Conservation (phyloP, 2,888 invertebrate species). For the Parthenolecanium corni region DNA sequence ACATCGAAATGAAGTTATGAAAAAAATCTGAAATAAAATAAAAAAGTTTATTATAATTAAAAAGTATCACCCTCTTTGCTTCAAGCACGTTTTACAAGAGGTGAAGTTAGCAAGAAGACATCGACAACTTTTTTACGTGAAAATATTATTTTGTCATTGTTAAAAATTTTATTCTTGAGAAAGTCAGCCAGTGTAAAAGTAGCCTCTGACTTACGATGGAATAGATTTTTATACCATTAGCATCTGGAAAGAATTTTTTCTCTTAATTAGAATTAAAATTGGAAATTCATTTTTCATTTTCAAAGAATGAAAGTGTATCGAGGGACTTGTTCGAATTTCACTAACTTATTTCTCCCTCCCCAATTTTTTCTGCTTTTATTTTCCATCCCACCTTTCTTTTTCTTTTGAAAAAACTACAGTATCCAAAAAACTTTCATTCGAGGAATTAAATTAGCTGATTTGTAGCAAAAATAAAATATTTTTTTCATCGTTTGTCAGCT, state of each 20-base stretch:
- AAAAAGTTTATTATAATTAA: too few species aligned
- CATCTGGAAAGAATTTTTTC: slow-evolving; percentile 6
- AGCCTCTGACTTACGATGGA: slow-evolving; percentile 9
- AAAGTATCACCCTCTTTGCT: too few species aligned
- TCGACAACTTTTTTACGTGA: too few species aligned
- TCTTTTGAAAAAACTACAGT: background rate
- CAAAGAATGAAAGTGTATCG: slow-evolving; percentile 2
- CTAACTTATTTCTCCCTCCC: background rate
- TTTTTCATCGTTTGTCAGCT: too few species aligned
- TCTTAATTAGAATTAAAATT: slow-evolving; percentile 21
- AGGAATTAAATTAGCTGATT: slow-evolving; percentile 13
- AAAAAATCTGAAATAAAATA: background rate
- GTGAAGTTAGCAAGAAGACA: too few species aligned
- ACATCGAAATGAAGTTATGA: slow-evolving; percentile 7
- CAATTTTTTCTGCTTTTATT: background rate
- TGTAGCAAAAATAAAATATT: background rate
- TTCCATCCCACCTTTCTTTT: background rate
- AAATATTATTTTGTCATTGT: too few species aligned
- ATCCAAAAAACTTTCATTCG: background rate
- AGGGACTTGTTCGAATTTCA: too few species aligned
- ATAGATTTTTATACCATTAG: slow-evolving; percentile 3
- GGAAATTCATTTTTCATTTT: slow-evolving; percentile 19
- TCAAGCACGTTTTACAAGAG: too few species aligned
- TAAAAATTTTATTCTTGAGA: too few species aligned
- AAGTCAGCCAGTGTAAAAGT: background rate